Conservation (phyloP, 1,140 invertebrate genomes). For the Catajapyx aquilonaris region DNA sequence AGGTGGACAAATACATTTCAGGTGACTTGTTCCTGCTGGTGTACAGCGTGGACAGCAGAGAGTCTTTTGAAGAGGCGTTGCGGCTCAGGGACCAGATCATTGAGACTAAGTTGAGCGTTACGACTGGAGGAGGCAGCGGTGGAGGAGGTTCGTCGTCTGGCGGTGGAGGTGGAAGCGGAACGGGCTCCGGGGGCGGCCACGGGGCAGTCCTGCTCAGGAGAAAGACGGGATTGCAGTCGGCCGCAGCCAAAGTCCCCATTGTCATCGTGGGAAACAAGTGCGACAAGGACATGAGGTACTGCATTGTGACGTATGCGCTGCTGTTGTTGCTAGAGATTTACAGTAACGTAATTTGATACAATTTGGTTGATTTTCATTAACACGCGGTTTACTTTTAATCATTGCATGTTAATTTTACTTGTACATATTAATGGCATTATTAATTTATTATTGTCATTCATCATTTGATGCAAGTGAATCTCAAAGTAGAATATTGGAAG, state of each 20-base stretch:
- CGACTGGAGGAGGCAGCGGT: slow-evolving; percentile 17
- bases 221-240: slow-evolving; percentile 33
- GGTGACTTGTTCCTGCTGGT: slow-evolving; percentile 68
- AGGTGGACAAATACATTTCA: too few relatives aligned
- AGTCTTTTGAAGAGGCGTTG: slow-evolving; percentile 64
- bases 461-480: too few relatives aligned
- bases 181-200: too few relatives aligned
- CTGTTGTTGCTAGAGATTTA: too few relatives aligned
- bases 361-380: too few relatives aligned
- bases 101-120: slow-evolving; percentile 49
- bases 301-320: too few relatives aligned
- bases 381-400: too few relatives aligned
- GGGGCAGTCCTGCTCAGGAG: slow-evolving; percentile 27
- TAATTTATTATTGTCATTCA: too few relatives aligned
- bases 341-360: too few relatives aligned
- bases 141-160: slow-evolving; percentile 5
- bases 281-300: slow-evolving; percentile 46
- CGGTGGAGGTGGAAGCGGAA: slow-evolving; percentile 2
- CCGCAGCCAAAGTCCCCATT: slow-evolving; percentile 45
- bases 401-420: too few relatives aligned
- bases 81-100: slow-evolving; percentile 58
- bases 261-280: slow-evolving; percentile 64
- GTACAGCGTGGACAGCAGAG: slow-evolving; percentile 62
- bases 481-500: too few relatives aligned
- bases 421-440: too few relatives aligned